Evolutionary conservation across 2,888 invertebrate genomes (phyloP).

Genomic region (Tetragonula carbonaria): DNA sequence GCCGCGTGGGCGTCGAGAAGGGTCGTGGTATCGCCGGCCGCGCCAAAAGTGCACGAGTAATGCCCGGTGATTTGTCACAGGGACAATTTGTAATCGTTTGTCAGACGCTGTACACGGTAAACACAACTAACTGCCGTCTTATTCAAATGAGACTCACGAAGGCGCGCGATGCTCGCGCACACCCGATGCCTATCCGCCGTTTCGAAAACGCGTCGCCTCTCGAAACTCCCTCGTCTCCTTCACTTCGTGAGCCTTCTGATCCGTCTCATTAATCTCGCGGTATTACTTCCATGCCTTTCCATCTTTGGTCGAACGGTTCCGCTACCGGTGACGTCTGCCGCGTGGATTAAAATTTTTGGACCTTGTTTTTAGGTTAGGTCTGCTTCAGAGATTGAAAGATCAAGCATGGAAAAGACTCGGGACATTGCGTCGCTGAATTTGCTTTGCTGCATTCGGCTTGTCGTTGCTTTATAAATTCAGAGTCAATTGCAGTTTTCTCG

Average conservation of each 20-base stretch:
- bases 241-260: constrained; percentile 54
- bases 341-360: too few relatives aligned
- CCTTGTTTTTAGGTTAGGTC: too few relatives aligned
- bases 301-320: background rate
- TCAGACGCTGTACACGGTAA: constrained; percentile 79
- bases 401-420: too few relatives aligned
- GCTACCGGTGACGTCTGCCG: too few relatives aligned
- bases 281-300: constrained; percentile 39
- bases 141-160: constrained; percentile 79
- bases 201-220: background rate
- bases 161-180: constrained; percentile 38
- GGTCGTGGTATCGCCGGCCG: constrained; percentile 32
- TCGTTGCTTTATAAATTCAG: too few relatives aligned
- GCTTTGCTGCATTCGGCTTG: too few relatives aligned
- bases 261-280: constrained; percentile 67
- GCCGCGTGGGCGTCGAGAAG: constrained; percentile 38
- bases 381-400: too few relatives aligned
- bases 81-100: constrained; percentile 83
- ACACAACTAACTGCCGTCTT: constrained; percentile 82
- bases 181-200: constrained; percentile 44
- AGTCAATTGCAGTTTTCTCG: too few relatives aligned
- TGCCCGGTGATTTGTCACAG: constrained; percentile 67
- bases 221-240: constrained; percentile 39
- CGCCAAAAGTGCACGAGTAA: constrained; percentile 71
- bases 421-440: too few relatives aligned